Evolutionary conservation across 2,888 invertebrate genomes (phyloP).

Genomic region (Rhyacophila evoluta): DNA sequence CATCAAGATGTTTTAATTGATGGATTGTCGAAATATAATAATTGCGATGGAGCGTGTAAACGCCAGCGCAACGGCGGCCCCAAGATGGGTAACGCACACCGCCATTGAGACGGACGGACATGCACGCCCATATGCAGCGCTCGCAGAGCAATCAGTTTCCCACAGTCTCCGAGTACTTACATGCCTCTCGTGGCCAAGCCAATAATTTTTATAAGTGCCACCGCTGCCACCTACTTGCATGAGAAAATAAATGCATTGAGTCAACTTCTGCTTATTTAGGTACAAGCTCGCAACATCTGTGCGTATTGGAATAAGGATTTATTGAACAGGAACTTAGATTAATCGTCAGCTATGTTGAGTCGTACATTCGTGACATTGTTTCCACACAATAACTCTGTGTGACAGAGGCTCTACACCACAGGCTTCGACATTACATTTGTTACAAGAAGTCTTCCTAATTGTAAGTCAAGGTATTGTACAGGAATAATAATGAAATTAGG

Average conservation of each 20-base stretch:
- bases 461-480: too few relatives aligned
- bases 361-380: too few relatives aligned
- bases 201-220: constrained; percentile 14
- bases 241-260: neutral
- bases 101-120: neutral
- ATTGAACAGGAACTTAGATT: neutral
- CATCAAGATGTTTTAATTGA: neutral
- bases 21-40: neutral
- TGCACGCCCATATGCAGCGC: constrained; percentile 18
- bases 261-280: neutral
- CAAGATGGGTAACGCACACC: constrained; percentile 5
- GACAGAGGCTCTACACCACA: too few relatives aligned
- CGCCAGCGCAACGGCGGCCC: neutral
- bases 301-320: neutral
- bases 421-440: too few relatives aligned
- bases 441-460: too few relatives aligned
- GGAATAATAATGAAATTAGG: too few relatives aligned
- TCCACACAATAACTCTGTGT: too few relatives aligned
- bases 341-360: neutral
- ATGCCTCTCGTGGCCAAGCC: neutral
- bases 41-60: neutral
- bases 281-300: neutral
- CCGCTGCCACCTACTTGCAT: constrained; percentile 4
- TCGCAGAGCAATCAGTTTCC: neutral
- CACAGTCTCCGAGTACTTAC: neutral